These are phyloP conservation scores for Bombus huntii DNA, from an alignment of 1,140 invertebrate genomes.

Conservation along the genomic window DNA sequence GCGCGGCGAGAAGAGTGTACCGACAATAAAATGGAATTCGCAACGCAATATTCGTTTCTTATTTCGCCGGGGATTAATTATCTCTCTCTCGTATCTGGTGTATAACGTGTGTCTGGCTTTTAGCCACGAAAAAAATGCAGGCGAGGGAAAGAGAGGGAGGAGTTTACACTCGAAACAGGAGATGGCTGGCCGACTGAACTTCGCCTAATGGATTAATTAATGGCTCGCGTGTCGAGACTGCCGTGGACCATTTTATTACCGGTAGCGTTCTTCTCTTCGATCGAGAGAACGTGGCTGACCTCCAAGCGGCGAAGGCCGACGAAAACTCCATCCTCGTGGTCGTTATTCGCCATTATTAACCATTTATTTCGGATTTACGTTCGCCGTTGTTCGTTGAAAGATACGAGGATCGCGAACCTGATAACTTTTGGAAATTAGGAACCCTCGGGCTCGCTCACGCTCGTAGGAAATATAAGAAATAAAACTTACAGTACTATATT, in stretches of 20 bases:
- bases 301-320: neutral
- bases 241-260: constrained; percentile 63
- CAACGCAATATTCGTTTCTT: constrained; percentile 71
- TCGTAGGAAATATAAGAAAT: no score
- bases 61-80: constrained; percentile 73
- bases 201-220: constrained; percentile 72
- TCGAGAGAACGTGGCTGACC: constrained; percentile 5
- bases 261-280: neutral
- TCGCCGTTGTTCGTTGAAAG: no score
- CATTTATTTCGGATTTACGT: no score
- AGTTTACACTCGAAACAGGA: constrained; percentile 55
- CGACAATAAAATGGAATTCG: constrained; percentile 64
- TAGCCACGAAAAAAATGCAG: neutral
- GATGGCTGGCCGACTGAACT: constrained; percentile 40
- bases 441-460: no score
- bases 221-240: constrained; percentile 68
- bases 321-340: no score
- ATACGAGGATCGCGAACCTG: no score
- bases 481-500: no score
- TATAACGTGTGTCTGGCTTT: constrained; percentile 4
- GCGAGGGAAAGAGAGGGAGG: neutral
- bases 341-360: neutral
- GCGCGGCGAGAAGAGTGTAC: neutral
- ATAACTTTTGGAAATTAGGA: no score
- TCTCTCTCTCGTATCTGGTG: constrained; percentile 8